Percentiles rank a stretch among this genome's conserved stretches.
Evolutionary conservation across 2,797 vertebrate species (phyloP).

Genomic region (Centroberyx gerrardi): DNA sequence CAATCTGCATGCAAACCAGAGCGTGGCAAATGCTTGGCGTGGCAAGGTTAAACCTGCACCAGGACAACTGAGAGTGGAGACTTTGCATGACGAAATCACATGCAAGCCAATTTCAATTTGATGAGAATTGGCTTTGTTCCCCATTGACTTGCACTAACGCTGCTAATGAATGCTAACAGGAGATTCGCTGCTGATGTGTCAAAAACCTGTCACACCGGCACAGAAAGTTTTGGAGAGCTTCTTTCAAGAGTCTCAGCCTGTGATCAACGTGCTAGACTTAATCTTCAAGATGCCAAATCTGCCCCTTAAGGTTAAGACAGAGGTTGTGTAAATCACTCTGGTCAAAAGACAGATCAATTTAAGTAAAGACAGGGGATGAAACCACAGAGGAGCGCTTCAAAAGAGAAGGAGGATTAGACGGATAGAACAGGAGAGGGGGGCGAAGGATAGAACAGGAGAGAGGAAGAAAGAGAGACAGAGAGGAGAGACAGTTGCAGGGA

Average conservation of each 20-base stretch:
- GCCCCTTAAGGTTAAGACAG: conserved; percentile 13
- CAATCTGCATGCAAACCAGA: conserved; percentile 47
- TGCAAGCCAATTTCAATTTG: conserved; percentile 54
- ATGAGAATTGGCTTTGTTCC: conserved; percentile 46
- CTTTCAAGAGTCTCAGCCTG: not conserved
- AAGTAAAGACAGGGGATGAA: conserved; percentile 35
- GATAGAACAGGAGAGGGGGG: not conserved
- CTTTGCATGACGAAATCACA: conserved; percentile 63
- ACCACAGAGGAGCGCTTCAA: conserved; percentile 46
- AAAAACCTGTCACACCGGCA: conserved; percentile 16
- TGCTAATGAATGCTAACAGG: conserved; percentile 55
- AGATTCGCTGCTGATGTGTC: conserved; percentile 37
- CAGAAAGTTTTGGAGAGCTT: conserved; percentile 21
- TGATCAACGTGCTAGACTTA: conserved; percentile 2
- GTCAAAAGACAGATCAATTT: conserved; percentile 45
- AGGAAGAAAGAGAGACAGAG: not conserved
- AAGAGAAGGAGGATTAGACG: conserved; percentile 49
- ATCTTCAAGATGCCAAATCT: conserved; percentile 28
- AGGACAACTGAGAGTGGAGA: conserved; percentile 24
- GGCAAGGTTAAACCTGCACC: conserved; percentile 52
- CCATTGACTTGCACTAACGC: conserved; percentile 24
- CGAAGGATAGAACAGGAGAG: not conserved
- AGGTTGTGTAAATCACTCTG: conserved; percentile 21
- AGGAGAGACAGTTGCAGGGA: not conserved
- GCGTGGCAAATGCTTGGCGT: conserved; percentile 16